Evolutionary conservation across 2,113 vertebrate species (phyloP), one percentile per base, ranked within the genome.

Genomic region (Butastur rufipennis): DNA sequence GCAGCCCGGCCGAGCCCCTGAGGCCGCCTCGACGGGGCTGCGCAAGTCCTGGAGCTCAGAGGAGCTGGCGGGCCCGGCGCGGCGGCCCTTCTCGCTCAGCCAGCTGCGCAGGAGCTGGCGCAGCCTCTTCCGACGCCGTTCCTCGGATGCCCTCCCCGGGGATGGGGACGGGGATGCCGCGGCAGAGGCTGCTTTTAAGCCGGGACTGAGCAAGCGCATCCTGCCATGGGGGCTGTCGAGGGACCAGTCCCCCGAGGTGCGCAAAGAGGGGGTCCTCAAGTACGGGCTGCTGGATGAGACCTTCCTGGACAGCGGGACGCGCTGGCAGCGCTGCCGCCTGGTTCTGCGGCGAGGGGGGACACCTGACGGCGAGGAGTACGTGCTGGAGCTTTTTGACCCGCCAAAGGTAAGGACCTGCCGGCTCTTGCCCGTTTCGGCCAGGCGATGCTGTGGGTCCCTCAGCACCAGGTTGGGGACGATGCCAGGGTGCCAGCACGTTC

Each of bases 301-400:
- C 52, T 98, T 98, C 90, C 98, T 99, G 96, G 99, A 99, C 97
- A 98, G 98, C 11, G 98, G 98, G 79, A 99, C 98, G 0, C 96
- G 91, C 90, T 99, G 99, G 99, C 99, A 99, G 96, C 98, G 99
- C 59, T 99, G 99, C 94, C 98, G 98, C 92, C 98, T 99, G 96
- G 98, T 99, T 94, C 98, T 99, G 97, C 98, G 99, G 96, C 98
- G 98, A 92, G 97, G 86, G 23, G 98, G 97, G 83, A 13, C 53
- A 36, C 65, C 95, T 0, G 95, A 98, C 8, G 5, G 22, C 0
- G 98, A 98, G 42, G 98, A 97, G 43, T 98, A 98, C 15, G 94
- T 98, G 93, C 96, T 99, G 94, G 99, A 99, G 96, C 98, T 99
- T 89, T 99, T 99, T 16, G 99, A 99, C 97, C 99, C 99, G 1